Evolutionary conservation across 1,140 invertebrate species (phyloP), one percentile per base, ranked within the genome.

Genomic region (Euura saliciscinereae): DNA sequence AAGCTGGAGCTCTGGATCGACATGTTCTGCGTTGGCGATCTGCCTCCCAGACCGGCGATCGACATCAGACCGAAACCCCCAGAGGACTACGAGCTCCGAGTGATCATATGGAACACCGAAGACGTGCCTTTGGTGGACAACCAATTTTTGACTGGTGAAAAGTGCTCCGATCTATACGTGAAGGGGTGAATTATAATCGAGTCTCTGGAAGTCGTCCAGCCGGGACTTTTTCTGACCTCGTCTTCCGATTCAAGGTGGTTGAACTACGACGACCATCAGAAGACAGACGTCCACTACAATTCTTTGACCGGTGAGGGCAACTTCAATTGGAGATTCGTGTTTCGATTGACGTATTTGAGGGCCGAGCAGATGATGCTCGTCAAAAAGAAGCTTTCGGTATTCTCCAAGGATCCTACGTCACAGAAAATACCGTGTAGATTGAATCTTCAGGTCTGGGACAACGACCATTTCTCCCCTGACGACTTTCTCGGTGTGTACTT

Each of bases 261-360:
- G 59, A 89, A 91, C 72, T 91, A 92, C 6, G 89, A 93, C 65
- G 90, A 94, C 76, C 84, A 89, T 66, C 95, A 97, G 84, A 89
- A 88, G 43, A 97, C 96, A 2, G 96, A 97, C 86, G 89, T 97
- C 68, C 95, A 97, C 87, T 93, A 91, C 80, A 91, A 93, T 71
- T 96, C 94, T 4, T 78, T 94, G 45, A 92, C 90, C 1, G 95
- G 95, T 1, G 94, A 96, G 78, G 95, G 94, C 0, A 94, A 93
- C 79, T 97, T 97, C 85, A 97, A 97, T 85, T 97, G 96, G 96
- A 87, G 96, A 79, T 97, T 97, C 88, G 88, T 97, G 59, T 98
- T 95, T 81, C 90, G 89, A 7, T 92, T 97, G 77, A 91, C 92
- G 68, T 97, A 97, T 83, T 89, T 94, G 59, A 90, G 91, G 64